These are phyloP conservation scores for Tadarida brasiliensis DNA, from an alignment of 2,797 vertebrate genomes.

Conservation along the genomic window DNA sequence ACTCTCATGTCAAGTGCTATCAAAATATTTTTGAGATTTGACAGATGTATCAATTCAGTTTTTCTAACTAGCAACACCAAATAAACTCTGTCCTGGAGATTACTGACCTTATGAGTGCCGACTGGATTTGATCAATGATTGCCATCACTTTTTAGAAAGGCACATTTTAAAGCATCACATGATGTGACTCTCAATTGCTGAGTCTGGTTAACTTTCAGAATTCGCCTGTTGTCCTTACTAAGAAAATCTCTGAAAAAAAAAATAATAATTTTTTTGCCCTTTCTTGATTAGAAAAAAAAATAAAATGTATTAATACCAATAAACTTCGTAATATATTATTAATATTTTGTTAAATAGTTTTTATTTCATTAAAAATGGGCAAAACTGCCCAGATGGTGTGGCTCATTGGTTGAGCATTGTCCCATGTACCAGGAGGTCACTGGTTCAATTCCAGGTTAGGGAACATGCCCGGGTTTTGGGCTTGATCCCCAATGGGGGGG, in stretches of 20 bases:
- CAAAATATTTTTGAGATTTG: conserved; percentile 56
- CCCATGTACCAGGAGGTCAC: too few relatives aligned
- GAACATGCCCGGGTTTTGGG: too few relatives aligned
- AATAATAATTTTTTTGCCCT: background rate
- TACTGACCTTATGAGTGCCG: background rate
- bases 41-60: background rate
- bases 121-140: background rate
- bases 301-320: background rate
- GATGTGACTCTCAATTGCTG: background rate
- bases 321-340: background rate
- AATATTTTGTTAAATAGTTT: background rate
- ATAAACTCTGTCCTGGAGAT: background rate
- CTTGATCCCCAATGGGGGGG: too few relatives aligned
- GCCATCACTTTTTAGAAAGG: background rate
- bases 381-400: too few relatives aligned
- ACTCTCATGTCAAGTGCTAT: background rate
- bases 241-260: background rate
- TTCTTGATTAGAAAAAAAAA: background rate
- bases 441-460: too few relatives aligned
- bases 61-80: background rate
- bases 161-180: background rate
- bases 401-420: too few relatives aligned
- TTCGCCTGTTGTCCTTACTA: background rate
- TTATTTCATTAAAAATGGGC: background rate
- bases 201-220: background rate